These are phyloP conservation scores for Xanthia icteritia DNA, from an alignment of 2,888 invertebrate genomes.

Conservation along the genomic window DNA sequence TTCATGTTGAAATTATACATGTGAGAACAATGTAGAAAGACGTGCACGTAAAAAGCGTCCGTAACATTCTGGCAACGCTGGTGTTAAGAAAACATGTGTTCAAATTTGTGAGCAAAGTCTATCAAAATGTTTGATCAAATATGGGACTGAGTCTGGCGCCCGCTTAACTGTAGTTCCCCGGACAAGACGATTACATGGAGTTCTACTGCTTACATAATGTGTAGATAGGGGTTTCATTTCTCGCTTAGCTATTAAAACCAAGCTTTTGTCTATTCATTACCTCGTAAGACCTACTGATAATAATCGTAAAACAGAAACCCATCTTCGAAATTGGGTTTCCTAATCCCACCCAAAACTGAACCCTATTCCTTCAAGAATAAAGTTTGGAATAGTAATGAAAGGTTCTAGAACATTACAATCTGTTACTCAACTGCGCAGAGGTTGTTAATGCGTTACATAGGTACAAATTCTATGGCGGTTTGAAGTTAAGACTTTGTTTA, in stretches of 20 bases:
- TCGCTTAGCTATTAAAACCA: neutral
- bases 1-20: too few relatives aligned
- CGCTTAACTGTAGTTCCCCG: too few relatives aligned
- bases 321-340: constrained; percentile 30
- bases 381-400: constrained; percentile 6
- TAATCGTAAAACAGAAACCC: constrained; percentile 37
- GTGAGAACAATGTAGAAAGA: too few relatives aligned
- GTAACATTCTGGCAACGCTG: too few relatives aligned
- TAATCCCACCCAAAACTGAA: neutral
- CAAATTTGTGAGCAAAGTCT: too few relatives aligned
- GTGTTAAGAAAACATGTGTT: too few relatives aligned
- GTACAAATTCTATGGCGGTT: constrained; percentile 22
- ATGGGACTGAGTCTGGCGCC: too few relatives aligned
- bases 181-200: too few relatives aligned
- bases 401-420: constrained; percentile 24
- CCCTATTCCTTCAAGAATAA: fast-evolving
- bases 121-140: too few relatives aligned
- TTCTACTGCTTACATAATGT: too few relatives aligned
- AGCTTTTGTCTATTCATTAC: constrained; percentile 28
- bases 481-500: constrained; percentile 34
- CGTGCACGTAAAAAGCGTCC: too few relatives aligned
- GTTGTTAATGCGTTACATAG: constrained; percentile 28
- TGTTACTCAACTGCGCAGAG: constrained; percentile 14
- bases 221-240: neutral
- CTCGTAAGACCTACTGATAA: constrained; percentile 29